Evolutionary conservation across 2,113 vertebrate genomes (phyloP), one percentile per base, ranked within the genome.

Genomic region (Patagioenas fasciata): DNA sequence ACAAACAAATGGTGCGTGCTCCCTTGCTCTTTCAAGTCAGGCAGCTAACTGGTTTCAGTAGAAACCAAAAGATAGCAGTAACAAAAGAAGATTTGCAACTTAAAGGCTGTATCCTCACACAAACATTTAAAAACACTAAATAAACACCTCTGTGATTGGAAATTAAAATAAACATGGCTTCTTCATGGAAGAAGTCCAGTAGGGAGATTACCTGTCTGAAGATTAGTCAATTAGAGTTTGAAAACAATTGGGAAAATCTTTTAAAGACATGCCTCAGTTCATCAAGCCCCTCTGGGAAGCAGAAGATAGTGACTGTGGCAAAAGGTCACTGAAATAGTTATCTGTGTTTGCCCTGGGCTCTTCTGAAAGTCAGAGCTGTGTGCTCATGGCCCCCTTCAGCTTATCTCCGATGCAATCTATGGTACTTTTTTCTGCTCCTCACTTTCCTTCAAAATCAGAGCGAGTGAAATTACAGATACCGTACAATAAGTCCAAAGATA

Each of bases 101-200:
- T 78, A 80, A 67, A 89, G 67, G 20, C 29, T 73, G 28, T 96
- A 57, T 92, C 56, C 44, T 90, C 38, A 61, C 75, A 36, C 71
- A 94, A 91, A 79, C 13, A 72, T 83, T 96, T 75, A 66, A 83
- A 85, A 93, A 14, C 48, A 90, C 42, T 69, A 64, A 85, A 85
- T 29, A 26, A 88, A 38, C 2, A 66, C 56, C 5, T 92, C 74
- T 89, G 15, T 87, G 79, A 69, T 6, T 89, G 53, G n/a, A 87
- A 57, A 87, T 70, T n/a, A 93, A 95, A 95, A 81, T 48, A 80
- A 91, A 54, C 25, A 34, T 47, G 20, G 3, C 67, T 88, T 86
- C 25, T 66, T 94, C 17, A 15, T 38, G 28, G 38, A 62, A 69
- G 6, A 88, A 75, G 31, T 61, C 50, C 5, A 24, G 23, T 42